These are phyloP conservation scores for Actenoides lindsayi DNA, from an alignment of 2,113 vertebrate genomes.

Conservation along the genomic window DNA sequence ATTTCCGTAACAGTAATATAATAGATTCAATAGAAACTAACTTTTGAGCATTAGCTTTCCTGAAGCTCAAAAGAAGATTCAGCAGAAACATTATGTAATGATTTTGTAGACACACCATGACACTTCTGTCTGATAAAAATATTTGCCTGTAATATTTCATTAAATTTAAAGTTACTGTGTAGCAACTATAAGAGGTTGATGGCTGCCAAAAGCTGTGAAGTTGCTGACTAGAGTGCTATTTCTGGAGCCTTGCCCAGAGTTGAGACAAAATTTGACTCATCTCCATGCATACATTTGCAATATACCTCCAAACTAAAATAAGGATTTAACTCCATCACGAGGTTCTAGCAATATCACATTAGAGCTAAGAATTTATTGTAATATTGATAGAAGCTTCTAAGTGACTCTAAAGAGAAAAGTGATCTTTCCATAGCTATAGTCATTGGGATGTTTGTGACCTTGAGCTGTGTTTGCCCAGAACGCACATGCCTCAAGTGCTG, in stretches of 20 bases:
- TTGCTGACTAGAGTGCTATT: slow-evolving; percentile 52
- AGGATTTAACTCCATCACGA: slow-evolving; percentile 26
- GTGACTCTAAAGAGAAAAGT: not conserved
- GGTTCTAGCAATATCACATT: not conserved
- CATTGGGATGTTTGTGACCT: not conserved
- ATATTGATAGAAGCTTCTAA: not conserved
- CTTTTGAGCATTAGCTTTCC: not conserved
- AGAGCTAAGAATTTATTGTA: not conserved
- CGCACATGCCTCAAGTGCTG: not conserved
- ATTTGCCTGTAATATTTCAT: slow-evolving; percentile 56
- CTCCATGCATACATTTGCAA: slow-evolving; percentile 47
- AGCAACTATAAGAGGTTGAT: slow-evolving; percentile 26
- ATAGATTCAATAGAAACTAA: not conserved
- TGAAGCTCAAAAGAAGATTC: slow-evolving; percentile 3
- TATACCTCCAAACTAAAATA: slow-evolving; percentile 43
- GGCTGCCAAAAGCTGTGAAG: slow-evolving; percentile 49
- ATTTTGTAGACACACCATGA: slow-evolving; percentile 43
- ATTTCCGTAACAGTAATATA: not conserved
- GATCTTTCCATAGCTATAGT: not conserved
- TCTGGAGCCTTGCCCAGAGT: slow-evolving; percentile 45
- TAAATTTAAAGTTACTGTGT: slow-evolving; percentile 40
- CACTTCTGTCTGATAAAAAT: slow-evolving; percentile 59
- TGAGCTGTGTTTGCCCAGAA: not conserved
- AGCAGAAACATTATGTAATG: slow-evolving; percentile 30
- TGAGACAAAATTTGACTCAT: slow-evolving; percentile 66